Base-by-base conservation (phyloP, 2,797 vertebrate genomes). In the Ptychadena robeensis region DNA sequence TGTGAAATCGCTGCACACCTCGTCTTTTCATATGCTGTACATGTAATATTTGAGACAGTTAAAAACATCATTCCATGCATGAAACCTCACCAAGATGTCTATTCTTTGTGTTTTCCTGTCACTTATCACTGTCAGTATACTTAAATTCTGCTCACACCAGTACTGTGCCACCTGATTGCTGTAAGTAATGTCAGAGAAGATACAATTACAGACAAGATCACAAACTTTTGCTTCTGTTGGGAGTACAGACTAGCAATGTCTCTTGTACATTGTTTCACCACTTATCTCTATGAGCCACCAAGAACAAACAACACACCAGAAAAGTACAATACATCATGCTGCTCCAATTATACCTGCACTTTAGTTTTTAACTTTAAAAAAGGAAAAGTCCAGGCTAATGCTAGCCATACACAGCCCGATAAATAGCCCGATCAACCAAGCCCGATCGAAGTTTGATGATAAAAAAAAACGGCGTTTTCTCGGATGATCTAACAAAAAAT, bases 51-150 rank as follows among this genome's bases (percentile, higher is more conserved):
- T 4, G 9, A 28, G 57, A 37, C 66, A 4, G n/a, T 70, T 57
- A 22, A 14, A 27, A 28, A 25, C n/a, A 27, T 63, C 22, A 73
- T 28, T 87, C 81, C 83, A 72, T 85, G 31, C 83, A 64, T 64
- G 10, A 18, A 22, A 40, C 28, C 44, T 44, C 66, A 48, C 57
- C 25, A 18, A 75, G 27, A 61, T 61, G 59, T 61, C 10, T 61
- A 0, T 61, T 28, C 27, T 25, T 25, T 25, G 27, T 10, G 27
- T 61, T 27, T 28, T 28, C 9, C 25, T 27, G 1, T 7, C 44
- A 53, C 44, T 53, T 53, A 61, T 32, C 10, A 73, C 4, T 37
- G 34, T 27, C 9, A 65, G 44, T 44, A 44, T 22, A 31, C 34
- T 66, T 38, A 1, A 6, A 44, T 40, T 76, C 18, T 65, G 15